Evolutionary conservation across 1,140 invertebrate species (phyloP).

Genomic region (Brachionus rotundiformis): DNA sequence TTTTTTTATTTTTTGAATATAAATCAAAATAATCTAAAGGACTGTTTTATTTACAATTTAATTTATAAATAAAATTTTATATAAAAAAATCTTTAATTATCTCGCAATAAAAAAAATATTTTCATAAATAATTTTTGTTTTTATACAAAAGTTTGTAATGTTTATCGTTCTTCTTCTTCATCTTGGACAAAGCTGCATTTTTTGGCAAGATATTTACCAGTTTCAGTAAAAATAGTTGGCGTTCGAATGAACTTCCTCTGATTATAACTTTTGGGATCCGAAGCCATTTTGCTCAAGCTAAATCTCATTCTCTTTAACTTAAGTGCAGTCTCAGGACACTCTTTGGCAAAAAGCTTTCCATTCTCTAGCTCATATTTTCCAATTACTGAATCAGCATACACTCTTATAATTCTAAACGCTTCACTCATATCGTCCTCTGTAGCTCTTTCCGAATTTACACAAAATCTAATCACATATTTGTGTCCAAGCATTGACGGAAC

Average conservation of each 20-base stretch:
- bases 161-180: background rate
- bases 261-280: constrained; percentile 44
- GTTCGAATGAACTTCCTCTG: constrained; percentile 30
- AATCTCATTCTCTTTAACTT: constrained; percentile 19
- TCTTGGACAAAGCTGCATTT: constrained; percentile 41
- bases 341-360: background rate
- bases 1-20: background rate
- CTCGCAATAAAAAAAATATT: background rate
- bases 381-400: constrained; percentile 7
- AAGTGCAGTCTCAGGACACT: background rate
- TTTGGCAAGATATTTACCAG: constrained; percentile 40
- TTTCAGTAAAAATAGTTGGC: background rate
- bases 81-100: background rate
- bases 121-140: background rate
- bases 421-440: constrained; percentile 81
- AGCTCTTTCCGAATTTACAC: constrained; percentile 86
- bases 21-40: background rate
- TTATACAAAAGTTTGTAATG: background rate
- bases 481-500: constrained; percentile 87
- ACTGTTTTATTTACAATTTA: background rate
- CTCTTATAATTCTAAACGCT: constrained; percentile 82
- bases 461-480: constrained; percentile 74
- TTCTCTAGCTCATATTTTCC: background rate
- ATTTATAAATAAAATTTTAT: constrained; percentile 2
- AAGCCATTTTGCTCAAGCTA: constrained; percentile 47